Conservation (phyloP, 2,888 invertebrate species). For the Cephus nigrinus region DNA sequence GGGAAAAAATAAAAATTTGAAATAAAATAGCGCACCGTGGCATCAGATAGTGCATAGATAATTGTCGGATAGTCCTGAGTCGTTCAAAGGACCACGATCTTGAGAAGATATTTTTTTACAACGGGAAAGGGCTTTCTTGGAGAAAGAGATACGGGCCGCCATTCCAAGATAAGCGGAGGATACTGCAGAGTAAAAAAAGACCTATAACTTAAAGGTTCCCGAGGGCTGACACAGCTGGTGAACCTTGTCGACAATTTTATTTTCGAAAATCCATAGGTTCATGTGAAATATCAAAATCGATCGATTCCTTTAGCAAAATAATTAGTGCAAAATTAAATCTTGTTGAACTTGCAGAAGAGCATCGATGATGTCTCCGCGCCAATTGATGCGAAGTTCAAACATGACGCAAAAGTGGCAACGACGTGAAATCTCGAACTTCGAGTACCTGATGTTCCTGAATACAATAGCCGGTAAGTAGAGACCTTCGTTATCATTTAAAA, state of each 20-base stretch:
- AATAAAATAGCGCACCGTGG: not conserved
- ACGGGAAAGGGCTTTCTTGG: not conserved
- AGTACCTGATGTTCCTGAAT: constrained; percentile 99
- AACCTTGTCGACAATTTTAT: not conserved
- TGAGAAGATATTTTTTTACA: not conserved
- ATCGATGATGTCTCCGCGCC: constrained; percentile 98
- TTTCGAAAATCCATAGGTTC: not conserved
- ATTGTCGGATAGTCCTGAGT: not conserved
- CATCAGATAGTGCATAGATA: not conserved
- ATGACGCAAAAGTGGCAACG: constrained; percentile 99
- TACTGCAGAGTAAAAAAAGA: not conserved
- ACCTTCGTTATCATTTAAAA: not conserved
- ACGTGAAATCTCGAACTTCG: constrained; percentile 99
- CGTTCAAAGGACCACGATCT: not conserved
- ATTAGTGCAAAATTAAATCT: not conserved
- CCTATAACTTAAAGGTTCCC: not conserved
- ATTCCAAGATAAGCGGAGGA: not conserved
- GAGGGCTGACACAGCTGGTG: not conserved
- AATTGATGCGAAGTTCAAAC: constrained; percentile 98
- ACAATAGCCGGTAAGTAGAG: constrained; percentile 91
- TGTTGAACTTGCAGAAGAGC: constrained; percentile 75
- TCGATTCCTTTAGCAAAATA: not conserved
- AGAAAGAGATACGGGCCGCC: not conserved
- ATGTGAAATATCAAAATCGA: not conserved
- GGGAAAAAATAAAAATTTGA: not conserved